These are phyloP conservation scores for Oligia strigilis DNA, from an alignment of 2,888 invertebrate species.

Conservation along the genomic window DNA sequence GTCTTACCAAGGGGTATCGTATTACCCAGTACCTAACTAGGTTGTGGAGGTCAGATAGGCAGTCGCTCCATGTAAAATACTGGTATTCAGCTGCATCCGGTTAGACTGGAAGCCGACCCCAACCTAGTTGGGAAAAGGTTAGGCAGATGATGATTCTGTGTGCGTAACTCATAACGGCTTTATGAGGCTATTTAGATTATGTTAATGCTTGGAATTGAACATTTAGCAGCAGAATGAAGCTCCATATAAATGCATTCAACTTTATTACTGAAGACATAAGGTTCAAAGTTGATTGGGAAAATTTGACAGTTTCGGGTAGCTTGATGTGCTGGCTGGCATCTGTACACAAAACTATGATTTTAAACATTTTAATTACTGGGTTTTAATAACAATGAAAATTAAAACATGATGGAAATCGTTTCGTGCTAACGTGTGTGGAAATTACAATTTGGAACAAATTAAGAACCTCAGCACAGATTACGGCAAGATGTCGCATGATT, in stretches of 20 bases:
- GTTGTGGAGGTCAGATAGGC: too few species aligned
- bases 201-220: constrained; percentile 3
- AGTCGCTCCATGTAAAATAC: too few species aligned
- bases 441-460: constrained; percentile 14
- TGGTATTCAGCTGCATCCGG: too few species aligned
- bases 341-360: neutral
- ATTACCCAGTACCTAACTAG: too few species aligned
- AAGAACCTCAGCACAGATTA: constrained; percentile 8
- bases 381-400: neutral
- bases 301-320: too few species aligned
- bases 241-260: neutral
- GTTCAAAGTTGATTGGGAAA: too few species aligned
- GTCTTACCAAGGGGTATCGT: too few species aligned
- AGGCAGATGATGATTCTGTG: too few species aligned
- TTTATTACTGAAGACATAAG: too few species aligned
- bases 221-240: neutral
- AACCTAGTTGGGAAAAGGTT: too few species aligned
- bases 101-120: too few species aligned
- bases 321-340: too few species aligned
- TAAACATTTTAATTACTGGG: neutral
- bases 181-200: neutral
- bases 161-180: neutral
- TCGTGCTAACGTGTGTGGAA: neutral
- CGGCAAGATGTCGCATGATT: constrained; percentile 16
- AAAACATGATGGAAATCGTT: neutral